A percentile compares a stretch with the other conserved stretches of the same genome.
Evolutionary conservation across 2,797 vertebrate species (phyloP).

Genomic region (Leucoraja ocellata): DNA sequence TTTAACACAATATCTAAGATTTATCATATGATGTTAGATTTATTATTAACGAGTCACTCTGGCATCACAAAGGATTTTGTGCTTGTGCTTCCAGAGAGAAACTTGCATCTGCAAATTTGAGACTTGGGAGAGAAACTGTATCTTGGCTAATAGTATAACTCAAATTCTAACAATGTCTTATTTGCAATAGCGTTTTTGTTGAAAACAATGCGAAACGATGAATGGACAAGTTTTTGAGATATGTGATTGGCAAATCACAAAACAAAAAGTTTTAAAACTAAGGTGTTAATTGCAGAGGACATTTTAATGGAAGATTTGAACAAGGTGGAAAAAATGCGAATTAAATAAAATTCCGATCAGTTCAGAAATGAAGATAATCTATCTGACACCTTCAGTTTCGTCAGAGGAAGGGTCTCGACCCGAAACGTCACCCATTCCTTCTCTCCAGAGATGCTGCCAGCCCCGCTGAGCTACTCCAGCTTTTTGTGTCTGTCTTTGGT

Average conservation of each 20-base stretch:
- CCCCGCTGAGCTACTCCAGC: no score
- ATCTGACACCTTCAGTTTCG: background rate
- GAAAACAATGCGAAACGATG: background rate
- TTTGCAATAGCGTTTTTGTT: no score
- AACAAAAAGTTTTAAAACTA: background rate
- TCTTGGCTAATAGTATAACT: background rate
- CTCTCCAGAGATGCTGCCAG: no score
- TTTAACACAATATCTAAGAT: background rate
- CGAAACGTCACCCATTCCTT: no score
- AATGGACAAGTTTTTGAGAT: background rate
- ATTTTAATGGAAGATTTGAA: background rate
- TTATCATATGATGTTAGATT: no score
- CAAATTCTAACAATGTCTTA: background rate
- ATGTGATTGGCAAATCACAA: background rate
- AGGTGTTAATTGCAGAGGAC: background rate
- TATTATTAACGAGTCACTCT: no score
- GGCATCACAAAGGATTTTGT: background rate
- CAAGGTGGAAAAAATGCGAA: conserved; percentile 25
- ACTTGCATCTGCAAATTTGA: background rate
- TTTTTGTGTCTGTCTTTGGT: no score
- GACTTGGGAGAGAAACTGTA: background rate
- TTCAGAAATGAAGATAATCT: background rate
- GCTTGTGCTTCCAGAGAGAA: background rate
- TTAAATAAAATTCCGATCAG: background rate
- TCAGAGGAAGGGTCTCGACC: no score